Base-by-base conservation (phyloP, 2,113 vertebrate species). In the Vicugna pacos region DNA sequence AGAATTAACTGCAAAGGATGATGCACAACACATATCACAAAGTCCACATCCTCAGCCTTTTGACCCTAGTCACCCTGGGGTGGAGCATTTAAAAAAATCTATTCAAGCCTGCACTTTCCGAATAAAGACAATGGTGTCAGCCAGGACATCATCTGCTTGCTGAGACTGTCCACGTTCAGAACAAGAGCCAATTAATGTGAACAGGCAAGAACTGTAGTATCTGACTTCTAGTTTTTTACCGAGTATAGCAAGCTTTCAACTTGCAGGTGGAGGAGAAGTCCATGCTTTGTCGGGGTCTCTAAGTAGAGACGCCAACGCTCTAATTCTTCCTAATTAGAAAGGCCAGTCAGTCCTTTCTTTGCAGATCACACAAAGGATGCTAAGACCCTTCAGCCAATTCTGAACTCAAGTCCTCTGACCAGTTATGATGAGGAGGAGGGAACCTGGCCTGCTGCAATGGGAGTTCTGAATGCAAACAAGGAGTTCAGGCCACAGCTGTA, bases 11-110 rank as follows among this genome's bases (percentile, higher is more conserved):
- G 90, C 60, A 26, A 91, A 64, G 83, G 64, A n/a, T 3, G 67
- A 65, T 1, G 12, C 5, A 5, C 0, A 2, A 17, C 22, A 8
- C 1, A 28, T 0, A 42, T 8, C 54, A 26, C 3, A 24, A n/a
- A 1, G 32, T 46, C 50, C 35, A n/a, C 35, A 48, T 77, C 28
- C 62, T 42, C 56, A 22, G 87, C 30, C 8, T 80, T 77, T 14
- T 2, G 32, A 20, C 16, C 22, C 48, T 1, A 10, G 89, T 50
- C 11, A 32, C 64, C 20, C 52, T 6, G 28, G 6, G 79, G 64
- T 24, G 35, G 8, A 58, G 17, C 0, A 5, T 48, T 81, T 79
- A 14, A 30, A 72, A 82, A 77, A 54, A 30, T 17, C 17, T 17
- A 28, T 7, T 19, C 20, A 19, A 46, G 62, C 10, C 56, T 96